Evolutionary conservation across 2,888 invertebrate species (phyloP).

Genomic region (Aricia artaxerxes): DNA sequence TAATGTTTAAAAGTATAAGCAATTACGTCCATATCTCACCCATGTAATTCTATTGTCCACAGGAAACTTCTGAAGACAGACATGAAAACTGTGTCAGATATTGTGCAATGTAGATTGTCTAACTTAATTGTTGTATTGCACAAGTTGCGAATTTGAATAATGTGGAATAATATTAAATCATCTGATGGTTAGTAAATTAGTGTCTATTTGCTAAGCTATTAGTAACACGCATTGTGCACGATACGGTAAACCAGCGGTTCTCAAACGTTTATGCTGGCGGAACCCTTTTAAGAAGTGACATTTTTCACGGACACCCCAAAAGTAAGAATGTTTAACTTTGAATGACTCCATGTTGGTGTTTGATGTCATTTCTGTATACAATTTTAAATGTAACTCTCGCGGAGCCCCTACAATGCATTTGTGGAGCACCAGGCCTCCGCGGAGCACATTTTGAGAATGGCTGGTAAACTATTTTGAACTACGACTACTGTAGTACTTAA

Average conservation of each 20-base stretch:
- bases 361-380: too few relatives aligned
- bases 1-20: slow-evolving; percentile 18
- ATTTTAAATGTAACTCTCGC: too few relatives aligned
- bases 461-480: too few relatives aligned
- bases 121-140: slow-evolving; percentile 22
- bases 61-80: slow-evolving; percentile 11
- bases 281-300: too few relatives aligned
- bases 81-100: slow-evolving; percentile 17
- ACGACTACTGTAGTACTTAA: too few relatives aligned
- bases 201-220: background rate
- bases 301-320: too few relatives aligned
- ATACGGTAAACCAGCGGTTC: background rate
- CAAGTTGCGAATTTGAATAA: slow-evolving; percentile 19
- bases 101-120: slow-evolving; percentile 21
- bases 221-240: background rate
- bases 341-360: too few relatives aligned
- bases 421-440: too few relatives aligned
- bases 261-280: too few relatives aligned
- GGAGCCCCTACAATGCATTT: too few relatives aligned
- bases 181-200: background rate
- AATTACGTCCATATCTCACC: slow-evolving; percentile 22
- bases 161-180: slow-evolving; percentile 20
- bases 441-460: too few relatives aligned
- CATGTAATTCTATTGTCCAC: slow-evolving; percentile 21
- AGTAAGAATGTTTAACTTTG: too few relatives aligned